These are phyloP conservation scores for Aporophyla nigra DNA, from an alignment of 2,888 invertebrate genomes.

Conservation along the genomic window DNA sequence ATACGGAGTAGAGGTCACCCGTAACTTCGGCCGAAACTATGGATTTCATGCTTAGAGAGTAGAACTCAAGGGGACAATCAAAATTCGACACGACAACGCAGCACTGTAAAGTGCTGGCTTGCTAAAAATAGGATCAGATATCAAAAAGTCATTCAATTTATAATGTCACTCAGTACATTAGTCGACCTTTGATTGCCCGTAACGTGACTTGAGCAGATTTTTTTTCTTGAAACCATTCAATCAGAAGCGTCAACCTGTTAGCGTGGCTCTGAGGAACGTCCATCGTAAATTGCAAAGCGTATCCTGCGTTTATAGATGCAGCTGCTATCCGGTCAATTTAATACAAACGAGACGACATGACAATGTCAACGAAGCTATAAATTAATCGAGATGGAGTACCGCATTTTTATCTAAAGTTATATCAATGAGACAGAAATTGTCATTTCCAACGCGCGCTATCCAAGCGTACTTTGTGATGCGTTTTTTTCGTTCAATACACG, in stretches of 20 bases:
- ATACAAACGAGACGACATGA: constrained; percentile 16
- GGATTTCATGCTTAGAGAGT: too few relatives aligned
- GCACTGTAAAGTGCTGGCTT: background rate
- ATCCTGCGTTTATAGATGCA: constrained; percentile 43
- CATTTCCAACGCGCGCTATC: constrained; percentile 4
- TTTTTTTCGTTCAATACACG: constrained; percentile 46
- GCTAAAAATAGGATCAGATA: background rate
- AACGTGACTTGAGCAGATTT: constrained; percentile 1
- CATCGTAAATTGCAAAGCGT: constrained; percentile 41
- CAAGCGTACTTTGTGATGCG: constrained; percentile 27
- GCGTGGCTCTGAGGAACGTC: constrained; percentile 19
- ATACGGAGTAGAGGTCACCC: too few relatives aligned
- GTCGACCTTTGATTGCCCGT: background rate
- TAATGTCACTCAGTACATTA: constrained; percentile 7
- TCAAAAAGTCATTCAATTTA: constrained; percentile 5
- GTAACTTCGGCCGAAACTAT: too few relatives aligned
- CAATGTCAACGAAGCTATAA: constrained; percentile 37
- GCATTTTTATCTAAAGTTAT: constrained; percentile 1
- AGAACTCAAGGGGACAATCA: background rate
- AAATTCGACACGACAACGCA: background rate
- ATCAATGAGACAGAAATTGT: constrained; percentile 24
- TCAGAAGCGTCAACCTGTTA: constrained; percentile 41
- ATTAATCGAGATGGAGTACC: constrained; percentile 16
- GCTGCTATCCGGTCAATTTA: constrained; percentile 41
- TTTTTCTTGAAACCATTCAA: constrained; percentile 19